Evolutionary conservation across 1,140 invertebrate genomes (phyloP).

Genomic region (Brachionus sp.): DNA sequence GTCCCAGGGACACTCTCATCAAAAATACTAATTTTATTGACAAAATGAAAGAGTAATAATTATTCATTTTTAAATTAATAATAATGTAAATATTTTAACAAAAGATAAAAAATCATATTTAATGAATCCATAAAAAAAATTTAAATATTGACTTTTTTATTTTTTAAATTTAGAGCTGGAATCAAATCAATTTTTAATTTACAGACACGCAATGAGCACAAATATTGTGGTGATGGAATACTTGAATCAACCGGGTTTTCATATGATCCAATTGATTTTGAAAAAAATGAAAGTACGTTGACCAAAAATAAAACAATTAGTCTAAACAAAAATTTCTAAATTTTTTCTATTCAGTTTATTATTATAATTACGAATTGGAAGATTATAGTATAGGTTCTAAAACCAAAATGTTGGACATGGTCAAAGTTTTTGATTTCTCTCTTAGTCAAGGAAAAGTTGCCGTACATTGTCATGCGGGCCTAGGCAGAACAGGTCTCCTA

Average conservation of each 20-base stretch:
- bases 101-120: not conserved
- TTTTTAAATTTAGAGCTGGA: constrained; percentile 64
- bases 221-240: constrained; percentile 68
- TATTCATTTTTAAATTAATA: not conserved
- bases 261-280: constrained; percentile 73
- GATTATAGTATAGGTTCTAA: constrained; percentile 77
- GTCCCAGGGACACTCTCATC: constrained; percentile 60
- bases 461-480: constrained; percentile 82
- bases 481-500: constrained; percentile 78
- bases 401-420: constrained; percentile 74
- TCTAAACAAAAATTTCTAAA: not conserved
- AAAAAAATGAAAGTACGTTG: constrained; percentile 75
- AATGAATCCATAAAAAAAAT: not conserved
- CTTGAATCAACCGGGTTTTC: constrained; percentile 71
- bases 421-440: constrained; percentile 80
- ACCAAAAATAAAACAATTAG: not conserved
- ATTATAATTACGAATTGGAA: constrained; percentile 74
- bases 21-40: constrained; percentile 9
- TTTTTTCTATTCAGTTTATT: constrained; percentile 66
- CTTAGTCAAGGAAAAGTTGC: constrained; percentile 74
- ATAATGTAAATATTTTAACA: not conserved
- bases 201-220: constrained; percentile 77
- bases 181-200: constrained; percentile 79
- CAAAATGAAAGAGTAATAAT: constrained; percentile 16
- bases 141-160: not conserved